Percentiles rank a stretch among this genome's conserved stretches.
Conservation (phyloP, 2,113 vertebrate genomes). For the Callipepla squamata region DNA sequence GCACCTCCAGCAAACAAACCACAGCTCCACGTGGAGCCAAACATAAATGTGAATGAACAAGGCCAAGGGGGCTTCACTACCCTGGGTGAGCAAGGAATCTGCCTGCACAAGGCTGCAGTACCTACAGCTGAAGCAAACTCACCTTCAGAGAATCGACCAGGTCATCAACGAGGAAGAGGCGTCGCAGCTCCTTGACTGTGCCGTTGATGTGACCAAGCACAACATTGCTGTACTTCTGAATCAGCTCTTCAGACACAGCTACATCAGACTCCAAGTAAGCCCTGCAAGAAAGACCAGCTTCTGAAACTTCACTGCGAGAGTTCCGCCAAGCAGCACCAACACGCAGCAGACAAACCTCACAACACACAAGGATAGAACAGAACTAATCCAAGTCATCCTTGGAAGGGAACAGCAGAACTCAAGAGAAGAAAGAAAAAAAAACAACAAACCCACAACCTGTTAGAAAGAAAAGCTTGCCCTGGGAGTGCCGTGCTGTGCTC, state of each 20-base stretch:
- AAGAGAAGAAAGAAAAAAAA: neutral
- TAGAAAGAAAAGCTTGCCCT: neutral
- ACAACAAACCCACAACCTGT: neutral
- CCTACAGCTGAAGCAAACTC: slow-evolving; percentile 21
- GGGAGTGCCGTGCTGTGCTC: neutral
- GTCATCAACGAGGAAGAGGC: slow-evolving; percentile 95
- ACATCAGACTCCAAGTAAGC: slow-evolving; percentile 90
- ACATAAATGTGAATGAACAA: too few relatives aligned
- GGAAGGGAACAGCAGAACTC: neutral
- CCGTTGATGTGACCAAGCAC: slow-evolving; percentile 87
- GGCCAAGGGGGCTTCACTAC: neutral
- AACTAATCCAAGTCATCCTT: neutral
- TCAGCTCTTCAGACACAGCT: slow-evolving; percentile 86
- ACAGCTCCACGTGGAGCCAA: neutral
- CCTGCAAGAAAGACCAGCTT: slow-evolving; percentile 70
- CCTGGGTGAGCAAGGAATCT: neutral
- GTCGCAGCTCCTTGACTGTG: slow-evolving; percentile 85
- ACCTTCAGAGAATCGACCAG: slow-evolving; percentile 98
- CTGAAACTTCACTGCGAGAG: neutral
- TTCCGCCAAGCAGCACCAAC: neutral
- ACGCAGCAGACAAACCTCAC: neutral
- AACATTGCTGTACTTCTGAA: slow-evolving; percentile 91
- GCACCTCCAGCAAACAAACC: neutral
- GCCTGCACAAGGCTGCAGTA: neutral
- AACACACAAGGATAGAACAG: fast-evolving